Conservation (phyloP, 2,888 invertebrate genomes). For the Chrysotoxum bicinctum region DNA sequence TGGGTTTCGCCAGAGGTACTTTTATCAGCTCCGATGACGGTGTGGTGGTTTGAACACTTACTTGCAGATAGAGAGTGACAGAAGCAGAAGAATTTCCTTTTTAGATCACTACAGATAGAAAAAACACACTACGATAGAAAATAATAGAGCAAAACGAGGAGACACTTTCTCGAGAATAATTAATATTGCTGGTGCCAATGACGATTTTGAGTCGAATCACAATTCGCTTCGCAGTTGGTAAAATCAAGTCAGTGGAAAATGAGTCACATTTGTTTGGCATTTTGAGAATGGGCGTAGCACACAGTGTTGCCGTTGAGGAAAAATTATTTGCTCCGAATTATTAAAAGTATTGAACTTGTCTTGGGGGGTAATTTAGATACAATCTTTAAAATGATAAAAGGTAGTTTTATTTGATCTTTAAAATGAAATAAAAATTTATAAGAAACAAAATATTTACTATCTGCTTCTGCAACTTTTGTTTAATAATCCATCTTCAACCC, state of each 20-base stretch:
- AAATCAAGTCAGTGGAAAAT: background rate
- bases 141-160: slow-evolving; percentile 8
- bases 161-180: slow-evolving; percentile 4
- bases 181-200: background rate
- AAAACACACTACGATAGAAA: slow-evolving; percentile 18
- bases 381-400: too few species aligned
- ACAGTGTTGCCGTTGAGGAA: slow-evolving; percentile 1
- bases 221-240: background rate
- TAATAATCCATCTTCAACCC: too few species aligned
- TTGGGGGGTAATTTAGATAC: too few species aligned
- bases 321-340: background rate
- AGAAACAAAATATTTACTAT: too few species aligned
- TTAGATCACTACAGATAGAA: slow-evolving; percentile 3
- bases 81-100: slow-evolving; percentile 38
- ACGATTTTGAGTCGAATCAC: slow-evolving; percentile 11
- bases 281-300: slow-evolving; percentile 9
- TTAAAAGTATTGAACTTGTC: background rate
- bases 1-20: slow-evolving; percentile 3
- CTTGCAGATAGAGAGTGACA: slow-evolving; percentile 12
- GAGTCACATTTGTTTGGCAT: slow-evolving; percentile 33
- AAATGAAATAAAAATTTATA: too few species aligned
- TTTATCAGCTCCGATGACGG: background rate
- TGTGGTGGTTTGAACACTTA: slow-evolving; percentile 38
- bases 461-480: too few species aligned
- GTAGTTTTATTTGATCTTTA: too few species aligned